Evolutionary conservation across 37 sponge, comb jelly and placozoan genomes (phyloP), one percentile per base, ranked within the genome.

Genomic region (Eunapius fragilis): DNA sequence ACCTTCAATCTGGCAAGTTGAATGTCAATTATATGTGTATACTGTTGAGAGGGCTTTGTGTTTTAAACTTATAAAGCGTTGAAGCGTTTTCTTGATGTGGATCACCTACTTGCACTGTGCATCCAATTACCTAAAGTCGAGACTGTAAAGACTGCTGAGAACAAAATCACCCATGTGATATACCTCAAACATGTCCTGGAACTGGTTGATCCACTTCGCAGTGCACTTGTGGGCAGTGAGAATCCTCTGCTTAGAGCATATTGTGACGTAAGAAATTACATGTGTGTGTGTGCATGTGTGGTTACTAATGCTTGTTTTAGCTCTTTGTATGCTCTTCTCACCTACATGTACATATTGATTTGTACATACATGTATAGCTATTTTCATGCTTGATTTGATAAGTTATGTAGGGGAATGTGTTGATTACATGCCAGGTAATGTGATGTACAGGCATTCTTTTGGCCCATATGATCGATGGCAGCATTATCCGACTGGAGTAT

Each of bases 111-210:
- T 41, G 92, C 96, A 30, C 82, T 92, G n/a, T 83, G 83, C 71
- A 83, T 96, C 31, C 91, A 97, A 74, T 86, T 99, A 31, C 96
- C 99, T 2, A 95, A 96, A 70, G 80, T 92, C 32, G 99, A 99
- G 85, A 96, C 93, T 30, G 81, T 92, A 34, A 95, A 92, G 45
- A 92, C 91, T 32, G 98, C 99, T 25, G 99, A 99, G 71, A 93
- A 80, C 68, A 87, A 90, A 45, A 99, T 99, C 45, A 88, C 86
- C 7, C 76, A 94, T 74, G 87, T 96, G 35, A 95, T 99, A 47
- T 76, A 89, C 38, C 88, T 99, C 48, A 99, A 97, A 85, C 97
- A 99, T 72, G 83, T 89, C 0, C 89, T 99, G 49, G 96, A 99
- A 75, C 91, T 97, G 5, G 96, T 99, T 68, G 84, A 87, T 0